Evolutionary conservation across 2,113 vertebrate genomes (phyloP).

Genomic region (Jaculus jaculus): DNA sequence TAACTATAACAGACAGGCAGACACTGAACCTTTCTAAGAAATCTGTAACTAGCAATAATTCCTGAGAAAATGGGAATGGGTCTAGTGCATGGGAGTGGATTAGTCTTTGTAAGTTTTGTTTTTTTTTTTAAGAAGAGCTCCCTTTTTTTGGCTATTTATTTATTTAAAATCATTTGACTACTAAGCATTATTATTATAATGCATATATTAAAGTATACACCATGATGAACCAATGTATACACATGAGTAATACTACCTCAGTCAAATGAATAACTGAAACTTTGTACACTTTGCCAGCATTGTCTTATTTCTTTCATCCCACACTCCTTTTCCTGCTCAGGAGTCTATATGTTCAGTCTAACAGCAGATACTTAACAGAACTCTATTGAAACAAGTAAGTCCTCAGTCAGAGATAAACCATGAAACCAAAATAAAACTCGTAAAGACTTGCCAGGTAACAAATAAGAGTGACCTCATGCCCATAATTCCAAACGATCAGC

Average conservation of each 20-base stretch:
- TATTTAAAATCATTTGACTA: neutral
- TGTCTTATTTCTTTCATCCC: neutral
- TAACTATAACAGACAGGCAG: neutral
- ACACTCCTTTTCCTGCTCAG: neutral
- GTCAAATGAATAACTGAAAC: neutral
- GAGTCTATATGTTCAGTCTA: neutral
- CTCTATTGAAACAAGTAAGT: conserved; percentile 1
- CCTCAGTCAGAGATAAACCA: neutral
- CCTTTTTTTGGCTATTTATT: neutral
- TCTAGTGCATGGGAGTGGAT: neutral
- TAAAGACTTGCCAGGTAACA: conserved; percentile 1
- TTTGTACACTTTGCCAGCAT: neutral
- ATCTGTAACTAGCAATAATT: neutral
- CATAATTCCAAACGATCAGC: neutral
- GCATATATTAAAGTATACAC: neutral
- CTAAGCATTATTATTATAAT: too few species aligned
- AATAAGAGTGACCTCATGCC: neutral
- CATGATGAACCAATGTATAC: neutral
- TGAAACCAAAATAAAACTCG: neutral
- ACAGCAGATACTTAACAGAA: conserved; percentile 12
- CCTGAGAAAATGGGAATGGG: neutral
- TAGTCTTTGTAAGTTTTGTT: neutral
- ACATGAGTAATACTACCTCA: neutral
- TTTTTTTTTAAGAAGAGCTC: neutral
- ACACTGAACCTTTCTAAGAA: neutral